These are phyloP conservation scores for Phrynocephalus vlangalii DNA, from an alignment of 2,797 vertebrate genomes.

Conservation along the genomic window DNA sequence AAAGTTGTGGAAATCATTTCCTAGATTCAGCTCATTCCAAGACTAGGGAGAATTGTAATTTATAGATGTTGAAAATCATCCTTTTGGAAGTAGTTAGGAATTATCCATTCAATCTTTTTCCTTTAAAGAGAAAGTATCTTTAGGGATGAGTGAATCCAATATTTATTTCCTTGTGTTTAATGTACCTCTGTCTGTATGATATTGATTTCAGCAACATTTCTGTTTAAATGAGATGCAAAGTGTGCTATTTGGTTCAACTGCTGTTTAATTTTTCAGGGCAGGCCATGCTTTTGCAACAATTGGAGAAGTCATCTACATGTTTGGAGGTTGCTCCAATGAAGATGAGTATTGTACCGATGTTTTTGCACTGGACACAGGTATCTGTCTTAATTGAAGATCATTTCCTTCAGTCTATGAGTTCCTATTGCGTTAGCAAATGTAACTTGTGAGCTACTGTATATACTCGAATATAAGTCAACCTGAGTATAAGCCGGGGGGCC, in stretches of 20 bases:
- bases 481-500: too few relatives aligned
- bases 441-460: background rate
- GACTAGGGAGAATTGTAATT: background rate
- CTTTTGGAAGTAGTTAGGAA: background rate
- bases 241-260: slow-evolving; percentile 9
- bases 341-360: slow-evolving; percentile 32
- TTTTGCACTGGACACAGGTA: slow-evolving; percentile 51
- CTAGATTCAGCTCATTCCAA: background rate
- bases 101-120: background rate
- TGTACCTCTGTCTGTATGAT: background rate
- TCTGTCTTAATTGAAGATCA: slow-evolving; percentile 21
- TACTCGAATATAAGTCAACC: too few relatives aligned
- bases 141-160: background rate
- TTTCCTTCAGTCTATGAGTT: background rate
- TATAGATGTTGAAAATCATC: background rate
- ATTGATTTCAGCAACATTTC: background rate
- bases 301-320: slow-evolving; percentile 49
- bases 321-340: slow-evolving; percentile 35
- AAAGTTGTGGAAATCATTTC: background rate
- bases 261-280: slow-evolving; percentile 47
- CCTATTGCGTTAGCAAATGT: background rate
- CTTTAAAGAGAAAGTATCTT: background rate
- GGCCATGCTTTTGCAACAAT: slow-evolving; percentile 50
- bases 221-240: slow-evolving; percentile 30
- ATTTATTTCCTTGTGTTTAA: background rate